A percentile compares a stretch with the other conserved stretches of the same genome.
Evolutionary conservation across 2,888 invertebrate genomes (phyloP).

Genomic region (Eueremaeus valkanovi): DNA sequence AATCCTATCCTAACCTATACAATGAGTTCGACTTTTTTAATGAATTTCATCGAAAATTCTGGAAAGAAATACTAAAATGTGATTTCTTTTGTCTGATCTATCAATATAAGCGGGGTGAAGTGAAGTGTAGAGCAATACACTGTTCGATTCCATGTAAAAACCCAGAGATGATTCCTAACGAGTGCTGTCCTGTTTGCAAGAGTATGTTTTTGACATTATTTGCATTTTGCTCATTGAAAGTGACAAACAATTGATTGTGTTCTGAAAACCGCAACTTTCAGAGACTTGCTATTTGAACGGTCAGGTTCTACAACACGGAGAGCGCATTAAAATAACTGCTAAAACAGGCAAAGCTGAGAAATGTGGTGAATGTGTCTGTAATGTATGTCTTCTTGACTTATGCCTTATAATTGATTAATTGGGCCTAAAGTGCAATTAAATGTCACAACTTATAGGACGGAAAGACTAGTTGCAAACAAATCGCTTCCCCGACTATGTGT

Average conservation of each 20-base stretch:
- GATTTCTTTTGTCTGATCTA: slow-evolving; percentile 46
- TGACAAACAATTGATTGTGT: slow-evolving; percentile 18
- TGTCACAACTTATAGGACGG: slow-evolving; percentile 61
- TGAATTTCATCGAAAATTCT: slow-evolving; percentile 35
- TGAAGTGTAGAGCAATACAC: slow-evolving; percentile 74
- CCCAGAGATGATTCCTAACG: slow-evolving; percentile 69
- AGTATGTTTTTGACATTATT: slow-evolving; percentile 61
- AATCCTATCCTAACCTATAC: neutral
- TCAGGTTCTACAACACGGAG: slow-evolving; percentile 25
- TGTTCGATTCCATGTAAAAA: slow-evolving; percentile 77
- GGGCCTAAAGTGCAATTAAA: neutral
- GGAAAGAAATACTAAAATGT: too few species aligned
- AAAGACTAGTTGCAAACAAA: slow-evolving; percentile 69
- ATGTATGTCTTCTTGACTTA: slow-evolving; percentile 43
- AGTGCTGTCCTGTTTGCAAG: slow-evolving; percentile 80
- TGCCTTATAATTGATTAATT: slow-evolving; percentile 38
- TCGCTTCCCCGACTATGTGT: slow-evolving; percentile 69
- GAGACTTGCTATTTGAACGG: slow-evolving; percentile 38
- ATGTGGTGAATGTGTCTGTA: slow-evolving; percentile 62
- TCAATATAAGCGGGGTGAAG: slow-evolving; percentile 81
- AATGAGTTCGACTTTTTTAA: slow-evolving; percentile 34
- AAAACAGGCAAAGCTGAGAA: slow-evolving; percentile 9
- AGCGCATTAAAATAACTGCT: slow-evolving; percentile 27
- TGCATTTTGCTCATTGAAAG: neutral
- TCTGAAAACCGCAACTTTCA: slow-evolving; percentile 28